These are phyloP conservation scores for Epinotia brunnichana DNA, from an alignment of 2,888 invertebrate genomes.

Conservation along the genomic window DNA sequence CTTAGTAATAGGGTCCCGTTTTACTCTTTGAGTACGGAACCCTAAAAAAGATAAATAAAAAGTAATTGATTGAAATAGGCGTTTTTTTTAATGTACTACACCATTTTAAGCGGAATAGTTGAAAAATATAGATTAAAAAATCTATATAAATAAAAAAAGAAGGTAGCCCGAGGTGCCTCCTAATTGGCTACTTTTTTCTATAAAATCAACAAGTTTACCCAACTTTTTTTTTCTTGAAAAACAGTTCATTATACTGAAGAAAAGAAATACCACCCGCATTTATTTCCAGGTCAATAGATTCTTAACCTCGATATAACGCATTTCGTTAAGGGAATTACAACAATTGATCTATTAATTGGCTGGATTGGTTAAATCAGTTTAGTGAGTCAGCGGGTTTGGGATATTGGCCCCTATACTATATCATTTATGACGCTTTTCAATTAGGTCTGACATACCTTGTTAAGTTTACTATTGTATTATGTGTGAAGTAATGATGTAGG, in stretches of 20 bases:
- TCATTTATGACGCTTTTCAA: conserved; percentile 23
- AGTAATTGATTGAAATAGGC: too few species aligned
- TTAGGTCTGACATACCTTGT: conserved; percentile 21
- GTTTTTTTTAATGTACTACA: too few species aligned
- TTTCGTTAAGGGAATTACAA: conserved; percentile 59
- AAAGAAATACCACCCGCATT: conserved; percentile 48
- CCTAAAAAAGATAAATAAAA: too few species aligned
- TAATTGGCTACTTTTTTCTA: too few species aligned
- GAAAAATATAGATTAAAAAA: too few species aligned
- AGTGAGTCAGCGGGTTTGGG: conserved; percentile 52
- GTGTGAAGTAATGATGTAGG: not conserved
- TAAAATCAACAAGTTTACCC: not conserved
- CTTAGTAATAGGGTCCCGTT: too few species aligned
- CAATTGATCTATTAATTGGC: conserved; percentile 69
- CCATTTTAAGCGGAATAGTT: too few species aligned
- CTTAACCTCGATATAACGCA: conserved; percentile 64
- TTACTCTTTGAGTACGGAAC: too few species aligned
- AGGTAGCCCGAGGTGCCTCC: not conserved
- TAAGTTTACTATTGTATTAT: conserved; percentile 9
- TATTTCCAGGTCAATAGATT: conserved; percentile 64
- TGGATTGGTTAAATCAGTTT: conserved; percentile 55
- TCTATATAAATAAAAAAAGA: too few species aligned
- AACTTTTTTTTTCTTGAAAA: not conserved
- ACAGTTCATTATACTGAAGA: not conserved
- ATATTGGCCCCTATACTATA: conserved; percentile 37